Evolutionary conservation across 2,888 invertebrate genomes (phyloP).

Genomic region (Crocallis elinguaria): DNA sequence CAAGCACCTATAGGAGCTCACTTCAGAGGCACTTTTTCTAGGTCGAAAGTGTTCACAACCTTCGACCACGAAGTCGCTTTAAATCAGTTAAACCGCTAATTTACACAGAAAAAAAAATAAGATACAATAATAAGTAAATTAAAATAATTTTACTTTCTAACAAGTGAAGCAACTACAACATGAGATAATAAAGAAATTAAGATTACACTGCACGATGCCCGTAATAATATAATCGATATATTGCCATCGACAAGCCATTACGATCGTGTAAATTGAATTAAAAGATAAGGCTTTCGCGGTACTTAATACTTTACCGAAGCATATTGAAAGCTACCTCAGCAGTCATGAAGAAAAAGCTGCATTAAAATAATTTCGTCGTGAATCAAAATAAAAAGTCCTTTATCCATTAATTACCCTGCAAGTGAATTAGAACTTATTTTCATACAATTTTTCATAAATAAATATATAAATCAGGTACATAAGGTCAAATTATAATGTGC

Average conservation of each 20-base stretch:
- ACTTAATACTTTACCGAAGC: not conserved
- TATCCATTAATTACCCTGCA: too few relatives aligned
- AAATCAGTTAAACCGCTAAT: too few relatives aligned
- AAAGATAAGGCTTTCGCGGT: conserved; percentile 69
- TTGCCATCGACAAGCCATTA: conserved; percentile 64
- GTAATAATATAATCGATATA: conserved; percentile 67
- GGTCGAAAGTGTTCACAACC: too few relatives aligned
- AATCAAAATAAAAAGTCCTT: too few relatives aligned
- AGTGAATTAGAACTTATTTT: too few relatives aligned
- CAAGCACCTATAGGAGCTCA: too few relatives aligned
- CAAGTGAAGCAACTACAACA: conserved; percentile 23
- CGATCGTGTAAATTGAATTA: conserved; percentile 74
- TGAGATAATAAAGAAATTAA: conserved; percentile 70
- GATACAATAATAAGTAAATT: not conserved
- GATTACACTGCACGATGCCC: conserved; percentile 62
- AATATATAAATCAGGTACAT: too few relatives aligned
- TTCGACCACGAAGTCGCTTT: too few relatives aligned
- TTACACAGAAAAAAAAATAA: too few relatives aligned
- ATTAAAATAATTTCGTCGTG: not conserved
- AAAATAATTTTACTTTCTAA: not conserved
- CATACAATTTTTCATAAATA: too few relatives aligned
- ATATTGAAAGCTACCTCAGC: not conserved
- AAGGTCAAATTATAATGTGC: too few relatives aligned
- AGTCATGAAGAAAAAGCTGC: not conserved
- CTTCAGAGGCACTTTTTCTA: too few relatives aligned